Evolutionary conservation across 1,140 invertebrate genomes (phyloP).

Genomic region (Zelostemma sp.): DNA sequence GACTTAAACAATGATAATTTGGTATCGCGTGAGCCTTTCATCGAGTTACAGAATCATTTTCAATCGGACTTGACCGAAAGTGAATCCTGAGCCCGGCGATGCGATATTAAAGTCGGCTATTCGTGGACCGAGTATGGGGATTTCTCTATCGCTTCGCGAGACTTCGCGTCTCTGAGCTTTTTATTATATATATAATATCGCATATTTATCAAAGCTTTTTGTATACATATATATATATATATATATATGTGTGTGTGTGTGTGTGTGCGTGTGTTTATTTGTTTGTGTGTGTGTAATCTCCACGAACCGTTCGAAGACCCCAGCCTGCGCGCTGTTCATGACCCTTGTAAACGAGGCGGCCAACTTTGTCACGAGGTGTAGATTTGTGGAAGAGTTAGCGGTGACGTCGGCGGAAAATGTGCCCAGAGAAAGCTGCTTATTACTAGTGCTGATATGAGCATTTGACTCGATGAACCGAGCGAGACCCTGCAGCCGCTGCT

Average conservation of each 20-base stretch:
- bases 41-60: background rate
- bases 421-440: constrained; percentile 36
- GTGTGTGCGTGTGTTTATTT: constrained; percentile 22
- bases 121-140: too few species aligned
- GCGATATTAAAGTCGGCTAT: too few species aligned
- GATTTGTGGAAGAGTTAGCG: constrained; percentile 34
- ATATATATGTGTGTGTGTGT: constrained; percentile 34
- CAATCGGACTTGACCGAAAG: too few species aligned
- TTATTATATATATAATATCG: constrained; percentile 11
- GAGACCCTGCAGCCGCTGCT: constrained; percentile 50
- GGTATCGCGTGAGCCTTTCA: background rate
- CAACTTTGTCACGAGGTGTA: constrained; percentile 54
- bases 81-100: too few species aligned
- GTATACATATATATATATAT: constrained; percentile 28
- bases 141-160: background rate
- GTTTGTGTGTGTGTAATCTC: constrained; percentile 45
- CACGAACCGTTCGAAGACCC: constrained; percentile 26
- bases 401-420: constrained; percentile 32
- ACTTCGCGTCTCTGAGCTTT: constrained; percentile 13
- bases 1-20: constrained; percentile 1
- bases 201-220: constrained; percentile 23
- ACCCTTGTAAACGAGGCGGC: constrained; percentile 5
- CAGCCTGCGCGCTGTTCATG: constrained; percentile 7
- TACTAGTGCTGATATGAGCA: constrained; percentile 47
- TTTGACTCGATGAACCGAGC: constrained; percentile 29